Evolutionary conservation across 2,888 invertebrate species (phyloP).

Genomic region (Pammene aurita): DNA sequence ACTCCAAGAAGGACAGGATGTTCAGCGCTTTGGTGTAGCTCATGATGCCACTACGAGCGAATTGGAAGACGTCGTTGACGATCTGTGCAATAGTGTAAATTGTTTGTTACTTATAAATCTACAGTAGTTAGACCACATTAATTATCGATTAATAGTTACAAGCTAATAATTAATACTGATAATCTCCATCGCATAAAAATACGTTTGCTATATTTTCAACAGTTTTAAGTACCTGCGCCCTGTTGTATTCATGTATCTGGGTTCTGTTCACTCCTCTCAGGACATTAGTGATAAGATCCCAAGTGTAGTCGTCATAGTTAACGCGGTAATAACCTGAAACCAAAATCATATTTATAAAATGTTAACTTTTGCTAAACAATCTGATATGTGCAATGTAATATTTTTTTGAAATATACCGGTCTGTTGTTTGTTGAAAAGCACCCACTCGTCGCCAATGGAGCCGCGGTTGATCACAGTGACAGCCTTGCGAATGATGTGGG

Average conservation of each 20-base stretch:
- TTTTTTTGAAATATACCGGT: slow-evolving; percentile 68
- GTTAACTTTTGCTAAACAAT: not conserved
- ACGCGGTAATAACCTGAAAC: slow-evolving; percentile 86
- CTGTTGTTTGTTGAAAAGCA: slow-evolving; percentile 84
- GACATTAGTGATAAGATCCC: slow-evolving; percentile 77
- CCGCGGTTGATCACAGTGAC: slow-evolving; percentile 62
- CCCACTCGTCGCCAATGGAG: slow-evolving; percentile 76
- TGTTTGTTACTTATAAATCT: not conserved
- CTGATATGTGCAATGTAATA: too few relatives aligned
- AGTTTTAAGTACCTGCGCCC: slow-evolving; percentile 85
- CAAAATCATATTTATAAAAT: not conserved
- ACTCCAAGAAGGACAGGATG: slow-evolving; percentile 86
- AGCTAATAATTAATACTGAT: too few relatives aligned
- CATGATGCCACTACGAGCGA: slow-evolving; percentile 87
- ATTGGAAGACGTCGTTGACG: slow-evolving; percentile 90
- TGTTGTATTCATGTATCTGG: slow-evolving; percentile 85
- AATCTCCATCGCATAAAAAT: not conserved
- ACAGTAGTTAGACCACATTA: too few relatives aligned
- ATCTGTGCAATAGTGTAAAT: slow-evolving; percentile 65
- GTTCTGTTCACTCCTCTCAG: slow-evolving; percentile 61
- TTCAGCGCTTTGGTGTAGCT: slow-evolving; percentile 85
- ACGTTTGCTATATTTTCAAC: not conserved
- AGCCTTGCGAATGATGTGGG: slow-evolving; percentile 61
- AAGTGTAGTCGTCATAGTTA: slow-evolving; percentile 84
- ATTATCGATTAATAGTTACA: too few relatives aligned